phyloP scores from a whole-genome alignment of 2,797 vertebrate genomes.

The Rachycentron canadum region DNA sequence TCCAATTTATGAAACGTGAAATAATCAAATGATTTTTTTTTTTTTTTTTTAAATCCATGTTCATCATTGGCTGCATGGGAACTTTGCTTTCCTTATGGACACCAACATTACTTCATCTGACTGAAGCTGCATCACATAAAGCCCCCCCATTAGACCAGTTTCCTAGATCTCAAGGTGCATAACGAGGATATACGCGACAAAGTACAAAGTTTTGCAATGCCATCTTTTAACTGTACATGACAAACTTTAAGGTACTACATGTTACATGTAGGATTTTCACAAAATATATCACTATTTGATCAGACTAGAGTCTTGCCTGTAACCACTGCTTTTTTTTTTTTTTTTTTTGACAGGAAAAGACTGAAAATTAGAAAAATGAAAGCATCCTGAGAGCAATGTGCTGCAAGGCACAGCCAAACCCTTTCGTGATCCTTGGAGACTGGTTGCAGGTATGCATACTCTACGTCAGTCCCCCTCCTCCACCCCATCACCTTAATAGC shows the following conservation, averaged over 20 bases:
- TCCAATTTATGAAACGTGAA: not conserved
- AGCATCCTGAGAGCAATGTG: constrained; percentile 82
- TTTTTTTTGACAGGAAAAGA: constrained; percentile 63
- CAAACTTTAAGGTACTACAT: constrained; percentile 65
- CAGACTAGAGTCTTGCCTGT: constrained; percentile 57
- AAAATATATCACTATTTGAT: constrained; percentile 71
- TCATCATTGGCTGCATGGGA: constrained; percentile 6
- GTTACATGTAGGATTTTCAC: constrained; percentile 73
- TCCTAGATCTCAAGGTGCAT: constrained; percentile 68
- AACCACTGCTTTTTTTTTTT: constrained; percentile 60
- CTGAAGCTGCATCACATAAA: constrained; percentile 61
- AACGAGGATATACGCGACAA: constrained; percentile 66
- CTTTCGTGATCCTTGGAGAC: constrained; percentile 48
- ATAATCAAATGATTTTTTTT: not conserved
- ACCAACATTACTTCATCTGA: constrained; percentile 7
- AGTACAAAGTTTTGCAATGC: constrained; percentile 70
- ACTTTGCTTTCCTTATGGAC: constrained; percentile 1
- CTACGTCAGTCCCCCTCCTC: constrained; percentile 22
- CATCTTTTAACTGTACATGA: constrained; percentile 66
- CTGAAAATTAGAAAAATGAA: constrained; percentile 68
- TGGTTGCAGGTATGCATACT: constrained; percentile 49
- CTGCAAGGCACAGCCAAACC: constrained; percentile 77
- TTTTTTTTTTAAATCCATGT: not conserved
- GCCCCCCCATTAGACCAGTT: constrained; percentile 36
- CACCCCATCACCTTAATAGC: constrained; percentile 33